phyloP scores from a whole-genome alignment of 2,888 invertebrate genomes.

The Cantharis rufa region DNA sequence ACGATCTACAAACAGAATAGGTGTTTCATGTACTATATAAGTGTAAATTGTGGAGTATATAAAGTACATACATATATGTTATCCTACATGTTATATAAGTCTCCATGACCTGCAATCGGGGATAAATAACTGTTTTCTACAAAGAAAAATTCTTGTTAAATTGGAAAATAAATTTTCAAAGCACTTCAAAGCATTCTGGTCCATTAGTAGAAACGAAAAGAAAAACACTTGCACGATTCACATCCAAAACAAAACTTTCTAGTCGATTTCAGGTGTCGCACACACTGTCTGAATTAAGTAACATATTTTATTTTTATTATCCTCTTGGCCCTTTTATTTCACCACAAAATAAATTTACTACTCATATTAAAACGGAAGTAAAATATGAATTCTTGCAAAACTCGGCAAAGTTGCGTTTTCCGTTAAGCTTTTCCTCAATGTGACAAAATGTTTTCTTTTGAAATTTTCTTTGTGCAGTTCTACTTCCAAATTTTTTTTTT shows the following conservation, averaged over 20 bases:
- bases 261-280: background rate
- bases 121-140: background rate
- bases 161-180: background rate
- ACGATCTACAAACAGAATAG: constrained; percentile 1
- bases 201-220: background rate
- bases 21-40: background rate
- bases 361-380: constrained; percentile 6
- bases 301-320: constrained; percentile 13
- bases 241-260: background rate
- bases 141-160: background rate
- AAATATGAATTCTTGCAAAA: background rate
- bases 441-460: background rate
- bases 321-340: constrained; percentile 1
- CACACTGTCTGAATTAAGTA: background rate
- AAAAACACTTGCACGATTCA: background rate
- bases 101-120: background rate
- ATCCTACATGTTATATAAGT: background rate
- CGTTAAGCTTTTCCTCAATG: background rate
- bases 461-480: background rate
- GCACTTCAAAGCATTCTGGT: background rate
- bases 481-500: background rate
- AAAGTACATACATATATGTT: background rate
- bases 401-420: background rate
- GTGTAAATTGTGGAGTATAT: background rate
- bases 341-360: background rate